Conservation (phyloP, 2,113 vertebrate genomes). For the Chauna torquata region DNA sequence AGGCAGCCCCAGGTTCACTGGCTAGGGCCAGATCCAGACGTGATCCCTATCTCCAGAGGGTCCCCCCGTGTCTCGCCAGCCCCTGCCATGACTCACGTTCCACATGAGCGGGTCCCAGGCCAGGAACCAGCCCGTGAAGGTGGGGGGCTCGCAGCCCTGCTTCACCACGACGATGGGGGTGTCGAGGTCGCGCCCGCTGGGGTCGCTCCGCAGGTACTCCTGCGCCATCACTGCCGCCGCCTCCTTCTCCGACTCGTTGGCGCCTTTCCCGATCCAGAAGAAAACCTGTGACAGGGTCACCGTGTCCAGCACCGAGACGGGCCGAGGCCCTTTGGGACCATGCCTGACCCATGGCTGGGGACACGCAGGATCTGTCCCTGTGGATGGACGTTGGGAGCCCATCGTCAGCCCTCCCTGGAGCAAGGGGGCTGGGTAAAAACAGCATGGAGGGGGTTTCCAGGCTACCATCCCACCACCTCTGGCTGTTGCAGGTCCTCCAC, state of each 20-base stretch:
- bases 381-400: neutral
- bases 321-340: accelerated
- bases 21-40: neutral
- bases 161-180: slow-evolving; percentile 87
- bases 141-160: slow-evolving; percentile 86
- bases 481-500: neutral
- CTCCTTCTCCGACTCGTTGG: slow-evolving; percentile 80
- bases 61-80: neutral
- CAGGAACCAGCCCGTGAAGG: slow-evolving; percentile 88
- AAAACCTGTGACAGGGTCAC: slow-evolving; percentile 74
- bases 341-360: neutral
- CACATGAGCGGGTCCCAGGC: slow-evolving; percentile 87
- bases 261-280: slow-evolving; percentile 82
- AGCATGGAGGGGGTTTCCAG: neutral
- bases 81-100: slow-evolving; percentile 71
- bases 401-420: neutral
- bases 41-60: neutral
- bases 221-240: slow-evolving; percentile 73
- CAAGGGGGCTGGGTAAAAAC: neutral
- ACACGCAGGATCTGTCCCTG: accelerated
- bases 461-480: neutral
- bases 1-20: neutral
- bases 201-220: slow-evolving; percentile 84
- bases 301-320: neutral
- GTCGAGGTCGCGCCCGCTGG: slow-evolving; percentile 73